Conservation (phyloP, 2,797 vertebrate genomes). For the Champsocephalus gunnari region DNA sequence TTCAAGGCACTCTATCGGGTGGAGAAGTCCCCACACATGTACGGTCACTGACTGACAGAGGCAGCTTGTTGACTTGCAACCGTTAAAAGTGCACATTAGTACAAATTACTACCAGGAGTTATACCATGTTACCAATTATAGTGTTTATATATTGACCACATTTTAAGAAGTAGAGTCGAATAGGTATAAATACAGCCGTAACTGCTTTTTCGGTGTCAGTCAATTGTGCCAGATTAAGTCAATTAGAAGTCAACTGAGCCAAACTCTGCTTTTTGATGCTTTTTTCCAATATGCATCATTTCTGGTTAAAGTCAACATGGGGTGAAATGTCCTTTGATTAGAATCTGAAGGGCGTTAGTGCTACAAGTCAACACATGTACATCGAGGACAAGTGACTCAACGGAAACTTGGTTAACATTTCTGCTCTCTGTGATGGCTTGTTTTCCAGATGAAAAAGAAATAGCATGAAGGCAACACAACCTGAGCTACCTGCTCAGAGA, state of each 20-base stretch:
- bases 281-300: not conserved
- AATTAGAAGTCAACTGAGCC: constrained; percentile 10
- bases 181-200: not conserved
- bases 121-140: not conserved
- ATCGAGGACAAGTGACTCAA: constrained; percentile 27
- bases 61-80: constrained; percentile 41
- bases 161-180: not conserved
- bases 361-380: constrained; percentile 48
- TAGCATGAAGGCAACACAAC: constrained; percentile 15
- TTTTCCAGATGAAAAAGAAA: constrained; percentile 62
- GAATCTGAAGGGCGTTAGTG: constrained; percentile 29
- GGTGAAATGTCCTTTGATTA: constrained; percentile 22
- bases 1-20: constrained; percentile 82
- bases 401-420: constrained; percentile 46
- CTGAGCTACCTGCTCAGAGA: constrained; percentile 33
- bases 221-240: not conserved
- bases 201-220: not conserved
- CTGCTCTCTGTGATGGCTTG: constrained; percentile 71
- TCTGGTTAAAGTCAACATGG: constrained; percentile 14
- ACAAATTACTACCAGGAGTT: not conserved
- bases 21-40: constrained; percentile 39
- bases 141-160: not conserved
- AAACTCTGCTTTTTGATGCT: constrained; percentile 2
- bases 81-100: not conserved
- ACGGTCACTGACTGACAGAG: constrained; percentile 23